Percentiles rank a stretch among this genome's conserved stretches.
These are phyloP conservation scores for Netelia melanura DNA, from an alignment of 2,888 invertebrate species.

Conservation along the genomic window DNA sequence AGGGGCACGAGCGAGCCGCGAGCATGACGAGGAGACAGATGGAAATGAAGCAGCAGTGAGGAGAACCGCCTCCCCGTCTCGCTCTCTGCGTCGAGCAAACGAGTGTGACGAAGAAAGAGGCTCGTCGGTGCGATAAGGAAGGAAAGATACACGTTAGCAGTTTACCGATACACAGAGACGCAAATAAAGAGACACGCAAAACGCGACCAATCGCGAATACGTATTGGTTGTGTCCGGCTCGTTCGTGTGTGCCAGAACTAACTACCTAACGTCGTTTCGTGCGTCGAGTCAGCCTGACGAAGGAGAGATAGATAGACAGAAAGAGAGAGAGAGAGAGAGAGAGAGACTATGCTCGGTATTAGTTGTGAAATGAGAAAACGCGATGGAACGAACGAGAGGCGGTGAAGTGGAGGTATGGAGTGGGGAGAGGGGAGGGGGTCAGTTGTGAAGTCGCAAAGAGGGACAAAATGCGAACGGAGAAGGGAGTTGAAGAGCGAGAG, in stretches of 20 bases:
- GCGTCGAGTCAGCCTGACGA: constrained; percentile 59
- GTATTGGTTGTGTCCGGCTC: too few species aligned
- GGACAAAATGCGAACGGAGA: constrained; percentile 41
- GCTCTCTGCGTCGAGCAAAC: neutral
- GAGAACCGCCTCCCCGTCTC: constrained; percentile 17
- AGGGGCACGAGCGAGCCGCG: constrained; percentile 31
- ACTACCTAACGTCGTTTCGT: too few species aligned
- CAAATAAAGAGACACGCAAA: constrained; percentile 3
- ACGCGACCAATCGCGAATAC: neutral
- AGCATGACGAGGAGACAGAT: constrained; percentile 26
- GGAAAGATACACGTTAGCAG: neutral
- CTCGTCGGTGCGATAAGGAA: neutral
- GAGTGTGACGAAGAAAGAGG: constrained; percentile 21
- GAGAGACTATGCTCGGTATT: neutral
- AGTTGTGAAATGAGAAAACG: constrained; percentile 34
- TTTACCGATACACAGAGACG: neutral
- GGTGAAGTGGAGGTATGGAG: neutral
- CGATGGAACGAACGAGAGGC: constrained; percentile 17
- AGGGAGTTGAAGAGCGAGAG: constrained; percentile 49
- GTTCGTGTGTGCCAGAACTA: constrained; percentile 69
- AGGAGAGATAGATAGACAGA: neutral
- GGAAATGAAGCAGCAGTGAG: constrained; percentile 24
- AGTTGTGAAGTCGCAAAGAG: constrained; percentile 52
- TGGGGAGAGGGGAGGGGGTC: constrained; percentile 40
- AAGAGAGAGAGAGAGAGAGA: neutral